Percentiles rank a stretch among this genome's conserved stretches.
Conservation (phyloP, 2,113 vertebrate species). For the Ranitomeya imitator region DNA sequence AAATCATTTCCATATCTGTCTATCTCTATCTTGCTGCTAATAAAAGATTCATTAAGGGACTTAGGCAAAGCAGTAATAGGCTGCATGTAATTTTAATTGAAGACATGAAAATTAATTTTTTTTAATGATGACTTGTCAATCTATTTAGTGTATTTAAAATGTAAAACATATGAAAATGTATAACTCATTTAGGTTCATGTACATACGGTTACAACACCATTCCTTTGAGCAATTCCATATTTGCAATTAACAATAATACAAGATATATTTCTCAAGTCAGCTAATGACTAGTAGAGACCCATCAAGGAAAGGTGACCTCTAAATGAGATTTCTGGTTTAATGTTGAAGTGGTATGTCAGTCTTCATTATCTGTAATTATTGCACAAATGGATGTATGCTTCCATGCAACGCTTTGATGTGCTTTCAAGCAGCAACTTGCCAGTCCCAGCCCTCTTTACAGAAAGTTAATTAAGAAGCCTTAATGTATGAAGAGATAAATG, state of each 20-base stretch:
- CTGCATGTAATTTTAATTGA: not conserved
- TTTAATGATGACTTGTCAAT: not conserved
- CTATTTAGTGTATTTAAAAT: not conserved
- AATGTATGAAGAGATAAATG: slow-evolving; percentile 20
- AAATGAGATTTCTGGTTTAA: slow-evolving; percentile 39
- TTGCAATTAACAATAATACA: slow-evolving; percentile 22
- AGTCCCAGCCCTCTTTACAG: slow-evolving; percentile 8
- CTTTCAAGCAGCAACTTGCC: slow-evolving; percentile 1
- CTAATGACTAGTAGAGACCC: slow-evolving; percentile 48
- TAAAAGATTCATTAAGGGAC: not conserved
- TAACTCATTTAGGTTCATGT: slow-evolving; percentile 45
- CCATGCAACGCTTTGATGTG: slow-evolving; percentile 40
- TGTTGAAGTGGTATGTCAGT: slow-evolving; percentile 31
- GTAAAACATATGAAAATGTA: slow-evolving; percentile 29
- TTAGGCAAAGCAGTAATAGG: not conserved
- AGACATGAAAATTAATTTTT: slow-evolving; percentile 4
- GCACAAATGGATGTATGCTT: slow-evolving; percentile 37
- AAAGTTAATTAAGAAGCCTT: slow-evolving; percentile 32
- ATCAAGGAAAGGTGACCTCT: slow-evolving; percentile 34
- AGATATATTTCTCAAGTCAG: slow-evolving; percentile 36
- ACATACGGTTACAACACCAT: slow-evolving; percentile 34
- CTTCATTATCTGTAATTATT: slow-evolving; percentile 46
- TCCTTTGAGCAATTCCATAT: slow-evolving; percentile 24
- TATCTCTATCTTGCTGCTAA: not conserved
- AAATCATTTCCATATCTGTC: not conserved